Evolutionary conservation across 2,797 vertebrate genomes (phyloP).

Genomic region (Pseudochaenichthys georgianus): DNA sequence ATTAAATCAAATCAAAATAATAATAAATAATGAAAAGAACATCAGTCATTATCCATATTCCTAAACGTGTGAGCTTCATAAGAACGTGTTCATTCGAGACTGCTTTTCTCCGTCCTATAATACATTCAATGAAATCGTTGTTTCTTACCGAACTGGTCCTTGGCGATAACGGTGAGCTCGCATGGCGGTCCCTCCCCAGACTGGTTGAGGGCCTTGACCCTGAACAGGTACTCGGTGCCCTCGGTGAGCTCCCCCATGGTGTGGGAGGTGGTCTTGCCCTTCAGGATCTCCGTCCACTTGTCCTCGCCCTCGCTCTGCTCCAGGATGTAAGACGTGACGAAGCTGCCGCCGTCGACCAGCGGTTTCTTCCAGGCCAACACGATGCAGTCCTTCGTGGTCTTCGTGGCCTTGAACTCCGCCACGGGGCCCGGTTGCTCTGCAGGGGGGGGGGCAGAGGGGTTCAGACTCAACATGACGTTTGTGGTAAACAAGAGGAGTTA

Average conservation of each 20-base stretch:
- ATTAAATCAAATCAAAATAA: no score
- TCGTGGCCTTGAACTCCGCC: slow-evolving; percentile 89
- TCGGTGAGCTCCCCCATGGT: slow-evolving; percentile 88
- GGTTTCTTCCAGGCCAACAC: slow-evolving; percentile 96
- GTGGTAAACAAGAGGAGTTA: not conserved
- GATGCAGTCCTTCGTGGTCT: slow-evolving; percentile 92
- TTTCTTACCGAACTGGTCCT: slow-evolving; percentile 93
- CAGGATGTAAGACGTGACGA: slow-evolving; percentile 90
- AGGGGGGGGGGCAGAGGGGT: slow-evolving; percentile 11
- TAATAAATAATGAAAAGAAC: no score
- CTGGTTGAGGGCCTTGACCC: slow-evolving; percentile 94
- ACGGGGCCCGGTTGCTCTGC: slow-evolving; percentile 98
- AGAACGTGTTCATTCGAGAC: no score
- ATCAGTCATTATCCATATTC: no score
- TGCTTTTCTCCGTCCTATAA: no score
- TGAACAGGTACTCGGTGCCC: slow-evolving; percentile 94
- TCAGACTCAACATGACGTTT: not conserved
- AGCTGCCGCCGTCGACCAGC: slow-evolving; percentile 93
- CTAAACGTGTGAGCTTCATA: no score
- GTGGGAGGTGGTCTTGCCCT: slow-evolving; percentile 88
- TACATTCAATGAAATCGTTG: not conserved
- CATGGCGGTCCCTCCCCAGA: slow-evolving; percentile 92
- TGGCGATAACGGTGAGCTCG: slow-evolving; percentile 91
- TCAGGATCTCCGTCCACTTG: slow-evolving; percentile 92
- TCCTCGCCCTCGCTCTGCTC: slow-evolving; percentile 90